Evolutionary conservation across 2,113 vertebrate species (phyloP).

Genomic region (Anarhynchus alexandrinus): DNA sequence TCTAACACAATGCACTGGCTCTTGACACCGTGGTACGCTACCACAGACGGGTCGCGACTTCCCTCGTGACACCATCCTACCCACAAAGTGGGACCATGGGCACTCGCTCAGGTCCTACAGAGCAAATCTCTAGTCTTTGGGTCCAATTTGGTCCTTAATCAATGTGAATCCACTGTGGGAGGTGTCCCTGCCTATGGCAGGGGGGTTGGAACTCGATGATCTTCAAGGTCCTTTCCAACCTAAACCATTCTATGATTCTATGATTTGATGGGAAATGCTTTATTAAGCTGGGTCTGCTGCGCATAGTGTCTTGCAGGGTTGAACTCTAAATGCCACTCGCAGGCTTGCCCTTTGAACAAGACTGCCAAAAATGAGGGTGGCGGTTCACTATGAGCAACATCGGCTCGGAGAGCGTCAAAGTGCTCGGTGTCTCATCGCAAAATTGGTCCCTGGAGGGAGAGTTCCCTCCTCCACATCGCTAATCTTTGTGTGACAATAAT

Average conservation of each 20-base stretch:
- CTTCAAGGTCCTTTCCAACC: no score
- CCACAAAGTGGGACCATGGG: no score
- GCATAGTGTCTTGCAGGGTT: fast-evolving
- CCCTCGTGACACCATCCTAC: background rate
- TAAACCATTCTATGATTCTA: no score
- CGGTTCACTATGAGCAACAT: fast-evolving
- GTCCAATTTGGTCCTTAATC: fast-evolving
- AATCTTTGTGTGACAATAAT: background rate
- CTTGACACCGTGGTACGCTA: background rate
- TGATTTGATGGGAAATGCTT: background rate
- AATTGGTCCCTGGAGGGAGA: background rate
- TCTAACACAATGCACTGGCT: background rate
- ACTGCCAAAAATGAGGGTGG: background rate
- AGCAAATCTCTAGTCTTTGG: background rate
- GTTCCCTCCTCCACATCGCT: background rate
- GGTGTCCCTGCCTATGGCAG: no score
- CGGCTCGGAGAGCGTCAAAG: fast-evolving
- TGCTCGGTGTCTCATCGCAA: background rate
- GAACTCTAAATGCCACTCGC: background rate
- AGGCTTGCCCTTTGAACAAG: background rate
- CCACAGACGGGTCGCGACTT: fast-evolving
- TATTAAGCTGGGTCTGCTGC: background rate
- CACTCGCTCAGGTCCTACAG: background rate
- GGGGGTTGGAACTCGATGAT: no score
- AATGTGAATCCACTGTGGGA: background rate